Evolutionary conservation across 1,140 invertebrate genomes (phyloP).

Genomic region (Trichonephila clavipes): DNA sequence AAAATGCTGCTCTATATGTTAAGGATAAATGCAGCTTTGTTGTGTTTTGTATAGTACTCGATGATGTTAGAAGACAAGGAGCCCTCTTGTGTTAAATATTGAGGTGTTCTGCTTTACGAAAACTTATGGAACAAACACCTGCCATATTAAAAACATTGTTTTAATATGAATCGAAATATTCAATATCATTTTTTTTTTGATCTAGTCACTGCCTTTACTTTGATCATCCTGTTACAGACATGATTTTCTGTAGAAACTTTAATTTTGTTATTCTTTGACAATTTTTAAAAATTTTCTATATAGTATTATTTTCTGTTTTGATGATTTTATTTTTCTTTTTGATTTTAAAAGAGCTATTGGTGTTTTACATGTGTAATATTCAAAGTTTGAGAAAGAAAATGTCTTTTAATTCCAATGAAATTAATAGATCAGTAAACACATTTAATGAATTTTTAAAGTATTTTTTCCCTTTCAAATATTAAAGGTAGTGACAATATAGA

Average conservation of each 20-base stretch:
- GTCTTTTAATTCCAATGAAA: too few relatives aligned
- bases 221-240: neutral
- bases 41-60: slow-evolving; percentile 60
- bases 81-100: slow-evolving; percentile 56
- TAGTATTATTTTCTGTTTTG: too few relatives aligned
- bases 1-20: slow-evolving; percentile 17
- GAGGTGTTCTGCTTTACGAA: neutral
- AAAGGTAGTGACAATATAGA: slow-evolving; percentile 13
- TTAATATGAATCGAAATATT: neutral
- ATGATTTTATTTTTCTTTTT: too few relatives aligned
- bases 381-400: too few relatives aligned
- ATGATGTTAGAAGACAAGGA: slow-evolving; percentile 15
- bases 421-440: too few relatives aligned
- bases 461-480: slow-evolving; percentile 2
- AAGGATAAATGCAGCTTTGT: slow-evolving; percentile 57
- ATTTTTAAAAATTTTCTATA: neutral
- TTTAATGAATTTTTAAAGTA: neutral
- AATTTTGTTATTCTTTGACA: neutral
- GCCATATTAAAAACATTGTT: neutral
- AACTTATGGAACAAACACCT: slow-evolving; percentile 73
- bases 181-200: neutral
- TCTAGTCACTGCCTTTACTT: slow-evolving; percentile 55
- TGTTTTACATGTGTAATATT: too few relatives aligned
- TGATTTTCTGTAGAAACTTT: neutral
- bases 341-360: too few relatives aligned